A percentile compares a stretch with the other conserved stretches of the same genome.
Conservation (phyloP, 2,888 invertebrate species). For the Euplagia quadripunctaria region DNA sequence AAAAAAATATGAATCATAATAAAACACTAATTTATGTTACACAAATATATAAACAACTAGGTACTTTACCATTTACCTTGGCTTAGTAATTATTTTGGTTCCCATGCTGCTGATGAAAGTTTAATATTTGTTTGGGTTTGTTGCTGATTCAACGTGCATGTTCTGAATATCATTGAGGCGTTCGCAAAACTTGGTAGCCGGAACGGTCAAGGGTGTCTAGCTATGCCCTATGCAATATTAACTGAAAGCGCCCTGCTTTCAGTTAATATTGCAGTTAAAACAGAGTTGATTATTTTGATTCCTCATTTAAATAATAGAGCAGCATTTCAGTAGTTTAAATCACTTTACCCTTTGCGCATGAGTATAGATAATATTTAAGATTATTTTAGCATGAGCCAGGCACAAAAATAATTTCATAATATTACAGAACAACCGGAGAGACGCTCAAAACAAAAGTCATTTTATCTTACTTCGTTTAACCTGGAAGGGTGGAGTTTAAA, state of each 20-base stretch:
- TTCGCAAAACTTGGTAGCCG: not conserved
- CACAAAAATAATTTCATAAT: not conserved
- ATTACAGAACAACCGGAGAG: not conserved
- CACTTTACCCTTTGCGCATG: not conserved
- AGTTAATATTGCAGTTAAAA: too few species aligned
- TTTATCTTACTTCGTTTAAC: not conserved
- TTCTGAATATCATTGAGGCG: not conserved
- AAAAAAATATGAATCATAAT: not conserved
- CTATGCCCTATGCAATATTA: not conserved
- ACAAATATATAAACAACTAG: not conserved
- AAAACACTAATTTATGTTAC: not conserved
- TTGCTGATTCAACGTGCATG: not conserved
- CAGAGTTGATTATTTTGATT: not conserved
- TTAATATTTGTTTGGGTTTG: not conserved
- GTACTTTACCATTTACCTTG: not conserved
- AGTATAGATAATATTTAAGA: not conserved
- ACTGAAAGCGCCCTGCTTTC: not conserved
- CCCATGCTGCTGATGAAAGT: not conserved
- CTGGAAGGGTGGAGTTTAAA: not conserved
- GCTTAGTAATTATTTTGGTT: slow-evolving; percentile 1
- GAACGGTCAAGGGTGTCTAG: not conserved
- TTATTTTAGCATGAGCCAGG: not conserved
- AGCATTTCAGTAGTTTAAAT: not conserved
- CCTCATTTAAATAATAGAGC: not conserved
- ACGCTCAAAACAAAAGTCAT: not conserved